phyloP scores from a whole-genome alignment of 2,113 vertebrate species.

The Tachycineta bicolor region DNA sequence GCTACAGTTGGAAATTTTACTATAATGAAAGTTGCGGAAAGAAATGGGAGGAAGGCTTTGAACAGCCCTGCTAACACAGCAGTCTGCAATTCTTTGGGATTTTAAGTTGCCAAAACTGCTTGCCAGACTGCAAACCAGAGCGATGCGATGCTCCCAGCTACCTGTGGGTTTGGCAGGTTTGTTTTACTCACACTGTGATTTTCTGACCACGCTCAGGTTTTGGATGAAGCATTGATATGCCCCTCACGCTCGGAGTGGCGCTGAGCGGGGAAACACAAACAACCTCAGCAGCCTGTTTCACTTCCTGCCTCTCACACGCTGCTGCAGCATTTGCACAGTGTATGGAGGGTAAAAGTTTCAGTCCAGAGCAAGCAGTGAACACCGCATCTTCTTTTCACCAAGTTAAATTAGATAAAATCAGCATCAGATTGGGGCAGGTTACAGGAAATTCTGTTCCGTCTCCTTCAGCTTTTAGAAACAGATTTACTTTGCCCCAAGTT shows the following conservation, averaged over 20 bases:
- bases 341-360: background rate
- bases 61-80: background rate
- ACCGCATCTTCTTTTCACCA: background rate
- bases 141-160: background rate
- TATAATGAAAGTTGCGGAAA: background rate
- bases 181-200: background rate
- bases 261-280: background rate
- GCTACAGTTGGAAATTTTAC: background rate
- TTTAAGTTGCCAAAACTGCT: background rate
- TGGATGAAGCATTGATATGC: background rate
- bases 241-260: accelerated
- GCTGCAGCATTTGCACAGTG: accelerated
- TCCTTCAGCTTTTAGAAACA: background rate
- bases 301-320: constrained; percentile 47
- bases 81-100: background rate
- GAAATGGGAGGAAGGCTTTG: constrained; percentile 3
- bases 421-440: background rate
- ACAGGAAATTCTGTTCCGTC: background rate
- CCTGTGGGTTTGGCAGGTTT: background rate
- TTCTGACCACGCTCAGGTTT: background rate
- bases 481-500: background rate
- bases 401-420: background rate
- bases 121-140: background rate
- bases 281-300: constrained; percentile 25
- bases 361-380: background rate